Conservation (phyloP, 2,888 invertebrate genomes). For the Dynastes tityus region DNA sequence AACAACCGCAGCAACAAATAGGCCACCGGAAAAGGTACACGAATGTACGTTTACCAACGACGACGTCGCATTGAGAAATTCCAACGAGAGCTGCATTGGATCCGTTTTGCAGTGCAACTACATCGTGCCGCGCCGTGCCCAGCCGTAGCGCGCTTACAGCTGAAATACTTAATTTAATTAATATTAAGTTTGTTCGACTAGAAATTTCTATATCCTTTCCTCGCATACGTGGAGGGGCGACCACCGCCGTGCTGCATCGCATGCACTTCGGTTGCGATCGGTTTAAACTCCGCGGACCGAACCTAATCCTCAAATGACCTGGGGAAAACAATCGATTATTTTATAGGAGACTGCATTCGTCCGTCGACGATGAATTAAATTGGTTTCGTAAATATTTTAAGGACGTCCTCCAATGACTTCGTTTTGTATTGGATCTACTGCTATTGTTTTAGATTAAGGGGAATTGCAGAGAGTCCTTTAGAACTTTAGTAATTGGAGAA, state of each 20-base stretch:
- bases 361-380: background rate
- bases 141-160: conserved; percentile 8
- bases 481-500: no score
- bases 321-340: conserved; percentile 26
- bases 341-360: background rate
- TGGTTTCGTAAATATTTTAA: background rate
- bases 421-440: no score
- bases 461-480: no score
- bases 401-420: background rate
- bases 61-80: no score
- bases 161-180: conserved; percentile 45
- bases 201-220: conserved; percentile 33
- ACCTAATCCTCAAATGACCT: conserved; percentile 17
- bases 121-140: background rate
- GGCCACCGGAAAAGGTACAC: no score
- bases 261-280: conserved; percentile 14
- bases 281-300: conserved; percentile 21
- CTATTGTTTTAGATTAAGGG: no score
- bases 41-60: no score
- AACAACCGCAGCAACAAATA: no score
- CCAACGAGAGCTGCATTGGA: background rate
- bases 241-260: background rate
- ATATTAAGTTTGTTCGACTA: conserved; percentile 41
- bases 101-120: conserved; percentile 1
- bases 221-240: background rate